phyloP scores from a whole-genome alignment of 2,888 invertebrate genomes.

The Apodemia duryi region DNA sequence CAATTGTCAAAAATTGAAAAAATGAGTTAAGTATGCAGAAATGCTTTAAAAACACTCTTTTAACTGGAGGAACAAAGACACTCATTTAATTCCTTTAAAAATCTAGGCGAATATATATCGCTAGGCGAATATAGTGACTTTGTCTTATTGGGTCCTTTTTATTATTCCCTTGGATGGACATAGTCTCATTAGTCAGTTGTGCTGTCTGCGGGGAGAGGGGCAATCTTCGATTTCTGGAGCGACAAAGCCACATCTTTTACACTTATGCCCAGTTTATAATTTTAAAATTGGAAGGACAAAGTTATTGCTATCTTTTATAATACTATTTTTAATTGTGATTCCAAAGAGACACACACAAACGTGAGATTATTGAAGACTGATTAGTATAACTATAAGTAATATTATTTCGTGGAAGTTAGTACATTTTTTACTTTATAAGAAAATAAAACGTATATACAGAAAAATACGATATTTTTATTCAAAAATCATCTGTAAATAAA shows the following conservation, averaged over 20 bases:
- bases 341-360: constrained; percentile 10
- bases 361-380: constrained; percentile 13
- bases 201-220: neutral
- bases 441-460: constrained; percentile 16
- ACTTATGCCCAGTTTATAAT: constrained; percentile 5
- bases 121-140: constrained; percentile 5
- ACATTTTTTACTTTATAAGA: constrained; percentile 12
- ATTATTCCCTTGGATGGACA: neutral
- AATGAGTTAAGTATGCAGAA: no score
- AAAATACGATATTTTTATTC: constrained; percentile 15
- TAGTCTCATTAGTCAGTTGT: constrained; percentile 9
- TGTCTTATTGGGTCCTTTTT: constrained; percentile 6
- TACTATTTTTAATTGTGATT: constrained; percentile 14
- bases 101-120: no score
- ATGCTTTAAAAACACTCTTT: no score
- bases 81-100: constrained; percentile 6
- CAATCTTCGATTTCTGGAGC: neutral
- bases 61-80: constrained; percentile 7
- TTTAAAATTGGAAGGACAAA: constrained; percentile 8
- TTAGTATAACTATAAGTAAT: constrained; percentile 8
- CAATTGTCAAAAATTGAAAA: no score
- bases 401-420: constrained; percentile 10
- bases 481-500: constrained; percentile 12
- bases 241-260: constrained; percentile 3
- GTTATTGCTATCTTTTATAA: constrained; percentile 8